These are phyloP conservation scores for Cephus nigrinus DNA, from an alignment of 2,888 invertebrate genomes.

Conservation along the genomic window DNA sequence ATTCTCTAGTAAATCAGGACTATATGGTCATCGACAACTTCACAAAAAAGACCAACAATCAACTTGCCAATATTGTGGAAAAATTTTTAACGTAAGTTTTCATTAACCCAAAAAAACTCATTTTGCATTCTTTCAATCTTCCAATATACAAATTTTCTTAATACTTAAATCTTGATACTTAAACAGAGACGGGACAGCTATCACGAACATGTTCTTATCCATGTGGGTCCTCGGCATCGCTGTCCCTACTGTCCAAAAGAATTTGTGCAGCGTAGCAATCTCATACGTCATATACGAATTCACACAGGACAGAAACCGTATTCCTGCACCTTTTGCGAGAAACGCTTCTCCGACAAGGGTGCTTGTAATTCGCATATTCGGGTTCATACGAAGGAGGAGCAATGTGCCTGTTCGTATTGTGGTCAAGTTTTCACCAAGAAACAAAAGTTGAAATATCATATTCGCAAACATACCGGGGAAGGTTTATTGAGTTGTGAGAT, in stretches of 20 bases:
- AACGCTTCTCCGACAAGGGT: slow-evolving; percentile 72
- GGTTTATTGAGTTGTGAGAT: slow-evolving; percentile 69
- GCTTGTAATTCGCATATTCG: slow-evolving; percentile 70
- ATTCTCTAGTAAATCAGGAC: slow-evolving; percentile 71
- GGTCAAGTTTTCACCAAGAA: slow-evolving; percentile 71
- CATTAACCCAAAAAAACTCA: background rate
- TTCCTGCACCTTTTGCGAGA: slow-evolving; percentile 69
- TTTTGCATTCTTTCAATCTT: background rate
- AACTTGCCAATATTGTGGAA: slow-evolving; percentile 68
- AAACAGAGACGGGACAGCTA: slow-evolving; percentile 70
- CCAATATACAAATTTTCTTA: background rate
- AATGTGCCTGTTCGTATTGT: slow-evolving; percentile 69
- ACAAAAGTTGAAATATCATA: slow-evolving; percentile 71
- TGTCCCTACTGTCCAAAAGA: slow-evolving; percentile 73
- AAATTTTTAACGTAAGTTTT: slow-evolving; percentile 67
- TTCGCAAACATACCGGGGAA: slow-evolving; percentile 71
- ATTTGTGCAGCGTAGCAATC: slow-evolving; percentile 72
- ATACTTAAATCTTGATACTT: background rate
- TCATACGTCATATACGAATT: slow-evolving; percentile 70
- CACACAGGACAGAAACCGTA: slow-evolving; percentile 73
- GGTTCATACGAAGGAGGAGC: slow-evolving; percentile 68
- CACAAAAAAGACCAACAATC: slow-evolving; percentile 65
- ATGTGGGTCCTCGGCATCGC: slow-evolving; percentile 71
- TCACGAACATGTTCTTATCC: slow-evolving; percentile 72
- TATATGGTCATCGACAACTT: slow-evolving; percentile 70